phyloP scores from a whole-genome alignment of 2,113 vertebrate genomes.

The Vicugna pacos region DNA sequence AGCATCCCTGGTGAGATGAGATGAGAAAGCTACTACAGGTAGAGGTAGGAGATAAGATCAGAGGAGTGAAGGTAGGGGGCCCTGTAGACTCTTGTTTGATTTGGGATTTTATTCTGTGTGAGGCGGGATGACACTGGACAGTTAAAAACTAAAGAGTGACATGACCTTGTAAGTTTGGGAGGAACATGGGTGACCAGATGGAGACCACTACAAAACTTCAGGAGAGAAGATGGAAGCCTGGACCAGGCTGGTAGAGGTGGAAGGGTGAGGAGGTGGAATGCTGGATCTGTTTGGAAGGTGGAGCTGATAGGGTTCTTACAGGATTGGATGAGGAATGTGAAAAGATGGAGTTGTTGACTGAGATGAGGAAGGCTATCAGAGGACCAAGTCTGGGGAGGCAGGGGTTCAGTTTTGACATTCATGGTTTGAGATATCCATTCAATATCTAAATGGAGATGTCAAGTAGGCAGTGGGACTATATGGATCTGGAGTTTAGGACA shows the following conservation, averaged over 20 bases:
- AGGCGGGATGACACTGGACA: background rate
- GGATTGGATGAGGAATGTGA: background rate
- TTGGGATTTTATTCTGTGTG: background rate
- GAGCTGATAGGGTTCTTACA: background rate
- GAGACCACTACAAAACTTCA: background rate
- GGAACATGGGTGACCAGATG: background rate
- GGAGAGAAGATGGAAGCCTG: background rate
- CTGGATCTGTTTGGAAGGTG: background rate
- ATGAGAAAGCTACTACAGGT: background rate
- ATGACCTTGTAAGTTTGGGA: background rate
- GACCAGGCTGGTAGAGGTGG: background rate
- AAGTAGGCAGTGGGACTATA: background rate
- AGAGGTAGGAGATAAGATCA: background rate
- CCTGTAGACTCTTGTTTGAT: background rate
- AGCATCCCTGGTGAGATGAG: background rate
- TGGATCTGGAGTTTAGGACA: background rate
- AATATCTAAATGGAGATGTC: background rate
- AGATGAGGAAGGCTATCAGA: background rate
- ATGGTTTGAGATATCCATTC: background rate
- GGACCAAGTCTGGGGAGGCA: background rate
- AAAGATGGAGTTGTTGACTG: background rate
- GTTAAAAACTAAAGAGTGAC: background rate
- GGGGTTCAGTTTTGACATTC: background rate
- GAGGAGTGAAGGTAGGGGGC: background rate
- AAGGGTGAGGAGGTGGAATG: background rate